Evolutionary conservation across 1,140 invertebrate species (phyloP), one percentile per base, ranked within the genome.

Genomic region (Tetragnatha versicolor): DNA sequence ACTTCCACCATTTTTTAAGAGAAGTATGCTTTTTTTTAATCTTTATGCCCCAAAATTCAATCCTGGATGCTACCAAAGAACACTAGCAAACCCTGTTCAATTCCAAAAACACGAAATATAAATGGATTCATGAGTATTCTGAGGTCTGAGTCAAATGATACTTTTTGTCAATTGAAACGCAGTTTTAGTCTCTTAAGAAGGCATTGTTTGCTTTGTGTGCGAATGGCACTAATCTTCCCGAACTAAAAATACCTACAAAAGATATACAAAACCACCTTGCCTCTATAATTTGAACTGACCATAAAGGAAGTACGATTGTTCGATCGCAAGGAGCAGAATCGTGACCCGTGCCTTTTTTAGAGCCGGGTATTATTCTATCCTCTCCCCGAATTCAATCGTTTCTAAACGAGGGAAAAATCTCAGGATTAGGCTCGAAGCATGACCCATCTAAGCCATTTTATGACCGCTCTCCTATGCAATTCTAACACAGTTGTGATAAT

Each of bases 361-460:
- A 10, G n/a, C 25, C 25, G 49, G 2, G 17, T 20, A n/a, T n/a
- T n/a, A n/a, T 49, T 20, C 29, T 68, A 3, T 35, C 68, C 39
- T 53, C 25, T 53, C 49, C 10, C 7, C 25, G 58, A 70, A 70
- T 70, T 39, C 49, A 39, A 70, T 49, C 42, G 14, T 37, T 70
- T 53, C 49, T 17, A 14, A n/a, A 53, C 9, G 25, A 22, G n/a
- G 25, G 29, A 55, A 37, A 14, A 25, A 4, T 39, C 61, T 6
- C 29, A 70, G 68, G 51, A 33, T 53, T 53, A 29, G 27, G 49
- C 22, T 0, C 68, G 17, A 60, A 68, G 29, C 45, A 68, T 39
- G 47, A 58, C 68, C 33, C 65, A 33, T 12, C 39, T 39, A 70
- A 33, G 53, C 14, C 27, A 60, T 73, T 73, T 73, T 47, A 22